Evolutionary conservation across 1,140 invertebrate species (phyloP), one percentile per base, ranked within the genome.

Genomic region (Heliconius hewitsoni): DNA sequence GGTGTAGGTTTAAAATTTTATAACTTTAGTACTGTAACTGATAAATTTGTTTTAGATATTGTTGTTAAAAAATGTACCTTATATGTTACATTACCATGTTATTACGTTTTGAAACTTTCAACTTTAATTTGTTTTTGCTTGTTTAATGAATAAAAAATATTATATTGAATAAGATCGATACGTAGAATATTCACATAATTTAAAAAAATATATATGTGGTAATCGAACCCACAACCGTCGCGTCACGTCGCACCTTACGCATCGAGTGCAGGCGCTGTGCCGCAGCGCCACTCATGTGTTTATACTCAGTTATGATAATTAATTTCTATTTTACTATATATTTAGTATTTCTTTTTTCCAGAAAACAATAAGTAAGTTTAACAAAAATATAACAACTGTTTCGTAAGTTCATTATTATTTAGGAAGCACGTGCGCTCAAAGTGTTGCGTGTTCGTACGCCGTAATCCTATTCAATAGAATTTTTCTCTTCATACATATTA

Each of bases 381-480:
- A 66, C 60, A 11, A 30, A 37, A 66, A 66, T 66, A 30, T 30
- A 66, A 23, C 27, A 76, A 66, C 55, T 18, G 19, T 70, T 76
- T 75, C 9, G 27, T 27, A 37, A 75, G 55, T 74, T 34, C 66
- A 75, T 75, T 75, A 60, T 73, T 57, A 60, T 19, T 18, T 75
- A 60, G 5, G 57, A 39, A 71, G 46, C 39, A 77, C 70, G 76
- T 73, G 71, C 55, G 50, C 27, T 39, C 23, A 73, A 70, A 60
- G 60, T 18, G 9, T 39, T 71, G 76, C 76, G 66, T 77, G 60
- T 52, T 39, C 71, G 3, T 39, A 57, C 46, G 34, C 18, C 18
- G 70, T 72, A 78, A 57, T 50, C 60, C 60, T 37, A 73, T 78
- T 73, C 52, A 18, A 9, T 18, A 23, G 76, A 2, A 6, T 77